Percentiles rank a stretch among this genome's conserved stretches.
phyloP scores from a whole-genome alignment of 2,797 vertebrate species.

The Cossypha heuglini region DNA sequence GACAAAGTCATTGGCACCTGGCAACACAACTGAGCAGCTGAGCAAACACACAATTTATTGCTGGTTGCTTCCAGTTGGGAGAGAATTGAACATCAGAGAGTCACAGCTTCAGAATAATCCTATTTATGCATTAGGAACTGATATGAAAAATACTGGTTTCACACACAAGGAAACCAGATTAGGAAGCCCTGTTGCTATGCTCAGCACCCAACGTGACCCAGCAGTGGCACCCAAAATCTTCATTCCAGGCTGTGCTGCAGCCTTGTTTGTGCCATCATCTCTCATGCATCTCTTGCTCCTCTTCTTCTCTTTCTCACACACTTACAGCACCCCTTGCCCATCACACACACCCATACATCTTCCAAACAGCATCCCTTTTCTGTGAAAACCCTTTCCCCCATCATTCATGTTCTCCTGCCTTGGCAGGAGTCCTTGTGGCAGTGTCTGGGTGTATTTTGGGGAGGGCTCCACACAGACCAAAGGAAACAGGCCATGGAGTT shows the following conservation, averaged over 20 bases:
- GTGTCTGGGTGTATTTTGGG: background rate
- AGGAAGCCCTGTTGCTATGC: background rate
- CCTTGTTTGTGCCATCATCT: background rate
- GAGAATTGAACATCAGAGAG: background rate
- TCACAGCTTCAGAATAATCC: background rate
- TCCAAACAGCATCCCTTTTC: background rate
- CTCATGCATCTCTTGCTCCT: background rate
- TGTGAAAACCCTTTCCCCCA: background rate
- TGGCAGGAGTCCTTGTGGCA: too few species aligned
- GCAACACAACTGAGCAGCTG: background rate
- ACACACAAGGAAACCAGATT: background rate
- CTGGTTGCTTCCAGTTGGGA: background rate
- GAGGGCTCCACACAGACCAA: background rate
- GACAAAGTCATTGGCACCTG: background rate
- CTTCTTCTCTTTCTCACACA: background rate
- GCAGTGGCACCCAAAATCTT: background rate
- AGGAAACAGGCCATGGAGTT: background rate
- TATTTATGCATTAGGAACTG: background rate
- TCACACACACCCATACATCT: accelerated
- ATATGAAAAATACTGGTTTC: background rate
- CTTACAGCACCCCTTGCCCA: background rate
- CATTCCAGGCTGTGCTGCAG: background rate
- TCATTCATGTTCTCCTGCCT: background rate
- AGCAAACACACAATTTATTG: conserved; percentile 12
- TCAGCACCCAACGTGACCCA: background rate